These are phyloP conservation scores for Otus scops DNA, from an alignment of 2,797 vertebrate genomes.

Conservation along the genomic window DNA sequence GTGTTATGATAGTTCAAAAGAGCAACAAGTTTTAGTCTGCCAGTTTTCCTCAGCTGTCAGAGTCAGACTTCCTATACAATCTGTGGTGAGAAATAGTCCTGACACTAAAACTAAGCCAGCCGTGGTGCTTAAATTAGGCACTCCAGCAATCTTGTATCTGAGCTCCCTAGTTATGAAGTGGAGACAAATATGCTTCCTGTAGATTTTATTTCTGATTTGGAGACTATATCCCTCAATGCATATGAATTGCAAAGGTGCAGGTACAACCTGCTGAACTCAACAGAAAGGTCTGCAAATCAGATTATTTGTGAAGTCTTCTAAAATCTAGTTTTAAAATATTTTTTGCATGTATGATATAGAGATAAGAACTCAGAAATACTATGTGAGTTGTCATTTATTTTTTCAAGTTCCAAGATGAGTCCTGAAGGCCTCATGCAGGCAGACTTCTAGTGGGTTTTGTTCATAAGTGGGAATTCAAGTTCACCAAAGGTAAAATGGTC, in stretches of 20 bases:
- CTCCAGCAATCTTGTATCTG: background rate
- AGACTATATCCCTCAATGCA: background rate
- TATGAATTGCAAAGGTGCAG: background rate
- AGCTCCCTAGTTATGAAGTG: background rate
- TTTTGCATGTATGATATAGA: background rate
- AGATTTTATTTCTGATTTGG: background rate
- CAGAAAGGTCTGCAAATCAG: background rate
- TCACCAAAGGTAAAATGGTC: background rate
- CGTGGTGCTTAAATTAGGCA: background rate
- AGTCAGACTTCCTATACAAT: background rate
- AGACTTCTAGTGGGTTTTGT: background rate
- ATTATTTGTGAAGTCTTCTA: background rate
- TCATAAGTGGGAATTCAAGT: background rate
- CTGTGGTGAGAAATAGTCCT: constrained; percentile 29
- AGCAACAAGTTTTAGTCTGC: background rate
- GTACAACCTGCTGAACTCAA: background rate
- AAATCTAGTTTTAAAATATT: background rate
- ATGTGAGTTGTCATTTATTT: background rate
- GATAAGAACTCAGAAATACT: background rate
- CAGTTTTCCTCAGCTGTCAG: constrained; percentile 13
- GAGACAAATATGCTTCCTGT: background rate
- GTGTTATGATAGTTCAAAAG: background rate
- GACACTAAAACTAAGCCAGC: background rate
- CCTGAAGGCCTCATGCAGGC: background rate
- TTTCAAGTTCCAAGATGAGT: background rate